These are phyloP conservation scores for Nannobrachium achirus DNA, from an alignment of 2,113 vertebrate species.

Conservation along the genomic window DNA sequence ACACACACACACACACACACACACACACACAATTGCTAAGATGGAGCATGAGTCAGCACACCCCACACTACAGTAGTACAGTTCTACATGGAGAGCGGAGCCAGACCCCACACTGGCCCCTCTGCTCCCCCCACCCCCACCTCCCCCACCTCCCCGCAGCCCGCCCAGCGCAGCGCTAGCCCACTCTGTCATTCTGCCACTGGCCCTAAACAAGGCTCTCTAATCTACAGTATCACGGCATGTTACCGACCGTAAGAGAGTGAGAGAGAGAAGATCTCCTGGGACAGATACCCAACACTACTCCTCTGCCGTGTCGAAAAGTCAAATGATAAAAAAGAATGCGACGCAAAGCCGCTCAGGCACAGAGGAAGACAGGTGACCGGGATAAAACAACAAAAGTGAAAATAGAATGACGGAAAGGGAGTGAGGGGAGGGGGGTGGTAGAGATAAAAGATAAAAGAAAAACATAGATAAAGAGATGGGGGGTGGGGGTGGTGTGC, in stretches of 20 bases:
- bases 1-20: too few relatives aligned
- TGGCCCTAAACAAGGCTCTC: slow-evolving; percentile 57
- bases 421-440: slow-evolving; percentile 23
- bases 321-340: neutral
- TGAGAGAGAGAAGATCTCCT: too few relatives aligned
- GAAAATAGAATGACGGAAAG: neutral
- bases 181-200: slow-evolving; percentile 54
- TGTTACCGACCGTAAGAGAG: slow-evolving; percentile 2
- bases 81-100: slow-evolving; percentile 67
- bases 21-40: slow-evolving; percentile 73
- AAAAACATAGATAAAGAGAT: slow-evolving; percentile 11
- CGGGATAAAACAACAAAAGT: neutral
- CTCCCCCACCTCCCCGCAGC: slow-evolving; percentile 39
- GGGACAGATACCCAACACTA: neutral
- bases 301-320: neutral
- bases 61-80: slow-evolving; percentile 70
- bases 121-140: slow-evolving; percentile 35
- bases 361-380: slow-evolving; percentile 10
- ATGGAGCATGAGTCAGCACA: slow-evolving; percentile 83
- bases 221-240: slow-evolving; percentile 47
- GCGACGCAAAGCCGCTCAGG: neutral
- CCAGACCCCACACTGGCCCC: slow-evolving; percentile 73
- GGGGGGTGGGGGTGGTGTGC: slow-evolving; percentile 10
- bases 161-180: slow-evolving; percentile 54
- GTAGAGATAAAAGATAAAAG: slow-evolving; percentile 24